These are phyloP conservation scores for Drosophila mayri DNA, from an alignment of 1,140 invertebrate species.

Conservation along the genomic window DNA sequence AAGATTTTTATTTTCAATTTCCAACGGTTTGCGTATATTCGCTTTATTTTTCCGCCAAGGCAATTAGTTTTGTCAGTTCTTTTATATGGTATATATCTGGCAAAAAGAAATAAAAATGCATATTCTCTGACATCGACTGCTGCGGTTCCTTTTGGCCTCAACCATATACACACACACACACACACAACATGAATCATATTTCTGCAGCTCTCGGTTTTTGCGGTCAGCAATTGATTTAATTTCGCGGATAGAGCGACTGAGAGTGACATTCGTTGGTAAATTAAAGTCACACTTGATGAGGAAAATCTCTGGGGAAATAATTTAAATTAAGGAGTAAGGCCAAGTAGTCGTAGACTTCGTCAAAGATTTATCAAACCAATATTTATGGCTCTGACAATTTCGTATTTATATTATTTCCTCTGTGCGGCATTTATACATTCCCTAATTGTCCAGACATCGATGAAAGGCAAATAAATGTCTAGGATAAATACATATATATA, in stretches of 20 bases:
- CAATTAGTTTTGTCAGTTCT: conserved; percentile 75
- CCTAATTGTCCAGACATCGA: conserved; percentile 15
- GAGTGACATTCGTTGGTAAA: conserved; percentile 16
- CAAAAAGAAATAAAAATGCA: conserved; percentile 20
- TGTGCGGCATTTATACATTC: neutral
- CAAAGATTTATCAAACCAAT: conserved; percentile 13
- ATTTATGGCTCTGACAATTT: conserved; percentile 17
- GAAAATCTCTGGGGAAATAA: neutral
- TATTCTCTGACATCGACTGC: conserved; percentile 28
- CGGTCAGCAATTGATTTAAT: conserved; percentile 51
- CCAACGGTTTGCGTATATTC: conserved; percentile 21
- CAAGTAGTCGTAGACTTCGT: neutral
- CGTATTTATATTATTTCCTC: neutral
- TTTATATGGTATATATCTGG: conserved; percentile 2
- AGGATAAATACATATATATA: neutral
- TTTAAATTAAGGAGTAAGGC: neutral
- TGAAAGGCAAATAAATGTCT: conserved; percentile 7
- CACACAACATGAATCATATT: conserved; percentile 32
- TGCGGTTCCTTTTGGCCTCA: conserved; percentile 32
- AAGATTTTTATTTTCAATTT: conserved; percentile 69
- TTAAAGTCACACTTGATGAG: conserved; percentile 10
- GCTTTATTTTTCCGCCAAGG: conserved; percentile 59
- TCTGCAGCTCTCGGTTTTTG: conserved; percentile 23
- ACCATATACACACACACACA: neutral
- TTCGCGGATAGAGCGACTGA: conserved; percentile 13